Percentiles rank a stretch among this genome's conserved stretches.
Conservation (phyloP, 2,888 invertebrate genomes). For the Ferdinandea cuprea region DNA sequence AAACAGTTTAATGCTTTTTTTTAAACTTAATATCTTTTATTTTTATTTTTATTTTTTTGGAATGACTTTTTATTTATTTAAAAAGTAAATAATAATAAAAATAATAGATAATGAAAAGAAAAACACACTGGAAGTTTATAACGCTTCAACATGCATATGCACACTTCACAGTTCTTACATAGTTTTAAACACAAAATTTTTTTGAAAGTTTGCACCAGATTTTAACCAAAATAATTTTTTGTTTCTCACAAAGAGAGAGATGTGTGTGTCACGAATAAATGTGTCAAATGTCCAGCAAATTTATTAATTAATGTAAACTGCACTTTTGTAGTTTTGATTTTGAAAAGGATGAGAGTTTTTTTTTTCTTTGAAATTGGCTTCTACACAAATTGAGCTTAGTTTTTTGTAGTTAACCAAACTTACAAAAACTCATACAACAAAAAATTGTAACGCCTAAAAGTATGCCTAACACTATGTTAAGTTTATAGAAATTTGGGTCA, state of each 20-base stretch:
- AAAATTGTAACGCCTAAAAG: conserved; percentile 35
- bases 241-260: neutral
- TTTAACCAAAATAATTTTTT: conserved; percentile 10
- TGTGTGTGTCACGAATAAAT: conserved; percentile 14
- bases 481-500: too few relatives aligned
- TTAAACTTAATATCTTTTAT: conserved; percentile 1
- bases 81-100: conserved; percentile 7
- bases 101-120: neutral
- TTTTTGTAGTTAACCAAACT: conserved; percentile 58
- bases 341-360: conserved; percentile 13
- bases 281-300: conserved; percentile 1
- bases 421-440: neutral
- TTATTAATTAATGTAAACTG: conserved; percentile 4
- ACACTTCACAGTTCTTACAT: conserved; percentile 41
- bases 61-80: conserved; percentile 19
- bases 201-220: conserved; percentile 27
- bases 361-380: conserved; percentile 36
- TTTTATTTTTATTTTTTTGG: neutral
- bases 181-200: conserved; percentile 13
- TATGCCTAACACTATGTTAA: conserved; percentile 47
- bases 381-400: conserved; percentile 31
- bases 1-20: conserved; percentile 50
- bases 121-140: conserved; percentile 41
- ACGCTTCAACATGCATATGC: conserved; percentile 44
- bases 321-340: conserved; percentile 28